Evolutionary conservation across 2,888 invertebrate genomes (phyloP).

Genomic region (Salticus scenicus): DNA sequence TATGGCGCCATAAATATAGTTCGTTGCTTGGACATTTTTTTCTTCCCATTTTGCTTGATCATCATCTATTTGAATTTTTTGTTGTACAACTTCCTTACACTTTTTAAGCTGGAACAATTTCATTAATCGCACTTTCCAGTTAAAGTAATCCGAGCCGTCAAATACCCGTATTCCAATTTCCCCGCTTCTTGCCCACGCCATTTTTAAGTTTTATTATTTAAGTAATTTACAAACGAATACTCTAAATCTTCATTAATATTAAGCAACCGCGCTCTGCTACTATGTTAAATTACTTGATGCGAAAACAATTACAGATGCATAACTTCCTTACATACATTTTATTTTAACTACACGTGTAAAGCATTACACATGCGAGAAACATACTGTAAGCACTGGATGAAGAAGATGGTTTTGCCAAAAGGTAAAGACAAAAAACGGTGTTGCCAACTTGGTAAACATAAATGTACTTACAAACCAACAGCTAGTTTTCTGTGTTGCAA

Average conservation of each 20-base stretch:
- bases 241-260: neutral
- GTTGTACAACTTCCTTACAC: neutral
- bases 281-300: too few relatives aligned
- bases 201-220: neutral
- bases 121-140: neutral
- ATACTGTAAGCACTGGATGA: too few relatives aligned
- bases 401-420: too few relatives aligned
- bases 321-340: too few relatives aligned
- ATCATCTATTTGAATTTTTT: neutral
- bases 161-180: neutral
- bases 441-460: too few relatives aligned
- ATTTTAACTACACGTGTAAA: too few relatives aligned
- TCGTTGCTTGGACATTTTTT: neutral
- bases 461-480: too few relatives aligned
- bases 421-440: too few relatives aligned
- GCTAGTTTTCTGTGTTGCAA: too few relatives aligned
- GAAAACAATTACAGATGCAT: too few relatives aligned
- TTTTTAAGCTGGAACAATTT: slow-evolving; percentile 1
- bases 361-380: too few relatives aligned
- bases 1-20: neutral
- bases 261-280: neutral
- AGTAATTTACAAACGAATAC: neutral
- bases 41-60: neutral
- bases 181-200: neutral
- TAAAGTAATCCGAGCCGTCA: neutral